Conservation (phyloP, 2,113 vertebrate species). For the Myotis yumanensis region DNA sequence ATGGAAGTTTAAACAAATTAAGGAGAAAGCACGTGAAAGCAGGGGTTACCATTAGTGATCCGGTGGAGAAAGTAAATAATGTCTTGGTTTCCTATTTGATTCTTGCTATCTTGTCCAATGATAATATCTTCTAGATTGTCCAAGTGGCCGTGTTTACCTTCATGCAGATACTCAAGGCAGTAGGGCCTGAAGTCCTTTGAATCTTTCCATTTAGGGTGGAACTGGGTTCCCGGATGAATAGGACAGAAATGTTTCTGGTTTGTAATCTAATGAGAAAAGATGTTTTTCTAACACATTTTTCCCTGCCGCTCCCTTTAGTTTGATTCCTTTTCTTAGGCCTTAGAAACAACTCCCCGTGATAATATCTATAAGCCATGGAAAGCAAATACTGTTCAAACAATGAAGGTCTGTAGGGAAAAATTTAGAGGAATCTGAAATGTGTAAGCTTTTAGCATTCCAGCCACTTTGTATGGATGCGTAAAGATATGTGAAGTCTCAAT, state of each 20-base stretch:
- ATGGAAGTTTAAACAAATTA: background rate
- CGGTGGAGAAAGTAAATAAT: background rate
- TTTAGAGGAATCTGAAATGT: background rate
- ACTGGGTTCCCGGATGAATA: background rate
- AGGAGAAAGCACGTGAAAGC: background rate
- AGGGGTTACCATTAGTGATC: background rate
- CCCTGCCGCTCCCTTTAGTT: background rate
- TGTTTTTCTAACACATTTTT: slow-evolving; percentile 26
- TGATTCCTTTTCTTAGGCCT: background rate
- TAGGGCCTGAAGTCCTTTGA: background rate
- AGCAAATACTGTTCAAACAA: background rate
- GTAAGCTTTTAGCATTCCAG: background rate
- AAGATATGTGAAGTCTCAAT: background rate
- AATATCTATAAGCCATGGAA: background rate
- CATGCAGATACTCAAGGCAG: background rate
- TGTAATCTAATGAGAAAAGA: background rate
- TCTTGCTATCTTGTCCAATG: background rate
- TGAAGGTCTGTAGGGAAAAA: background rate
- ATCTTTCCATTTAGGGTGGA: background rate
- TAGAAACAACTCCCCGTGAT: background rate
- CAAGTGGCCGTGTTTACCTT: background rate
- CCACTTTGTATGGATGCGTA: background rate
- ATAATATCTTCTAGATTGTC: background rate
- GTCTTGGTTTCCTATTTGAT: background rate
- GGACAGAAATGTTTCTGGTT: background rate